Base-by-base conservation (phyloP, 2,888 invertebrate species). In the Crepidodera aurea region DNA sequence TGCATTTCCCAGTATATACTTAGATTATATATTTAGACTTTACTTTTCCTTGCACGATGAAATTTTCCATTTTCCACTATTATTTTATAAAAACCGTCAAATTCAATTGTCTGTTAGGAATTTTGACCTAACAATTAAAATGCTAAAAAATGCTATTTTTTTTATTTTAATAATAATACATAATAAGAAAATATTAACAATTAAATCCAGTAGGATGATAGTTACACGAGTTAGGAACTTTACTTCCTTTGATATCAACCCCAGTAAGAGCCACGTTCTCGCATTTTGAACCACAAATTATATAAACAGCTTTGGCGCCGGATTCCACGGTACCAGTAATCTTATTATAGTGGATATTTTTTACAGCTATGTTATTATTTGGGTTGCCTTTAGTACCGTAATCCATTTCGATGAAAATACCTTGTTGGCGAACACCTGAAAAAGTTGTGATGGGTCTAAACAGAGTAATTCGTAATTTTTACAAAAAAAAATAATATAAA, bases 341-440 rank as follows among this genome's bases (percentile, higher is more conserved):
- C 1, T 39, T 15, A 3, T 19, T 25, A 10, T 46, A 8, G 25
- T 37, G 32, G 1, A 57, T 16, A 37, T 42, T 37, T n/a, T 15
- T 22, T 1, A 57, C 48, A 16, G 48, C 57, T 39, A 57, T 48
- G n/a, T 57, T 57, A 37, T 57, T 57, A 7, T 57, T 57, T 1
- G 18, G 32, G 18, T 48, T 48, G 5, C 57, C 57, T 2, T 8
- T 6, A 12, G 37, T 27, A 6, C 57, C 57, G 12, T 5, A 57
- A 25, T 57, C 57, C 57, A 57, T 57, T 39, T 57, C 39, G 6
- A 57, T 37, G 18, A 10, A 57, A 10, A 57, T 27, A 19, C 57
- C 57, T 39, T 48, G 48, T 29, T 48, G 48, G 1, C 48, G 27
- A 27, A 57, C 34, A 10, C 37, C 57, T 57, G 16, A 25, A 57